Conservation (phyloP, 2,888 invertebrate species). For the Lapara coniferarum region DNA sequence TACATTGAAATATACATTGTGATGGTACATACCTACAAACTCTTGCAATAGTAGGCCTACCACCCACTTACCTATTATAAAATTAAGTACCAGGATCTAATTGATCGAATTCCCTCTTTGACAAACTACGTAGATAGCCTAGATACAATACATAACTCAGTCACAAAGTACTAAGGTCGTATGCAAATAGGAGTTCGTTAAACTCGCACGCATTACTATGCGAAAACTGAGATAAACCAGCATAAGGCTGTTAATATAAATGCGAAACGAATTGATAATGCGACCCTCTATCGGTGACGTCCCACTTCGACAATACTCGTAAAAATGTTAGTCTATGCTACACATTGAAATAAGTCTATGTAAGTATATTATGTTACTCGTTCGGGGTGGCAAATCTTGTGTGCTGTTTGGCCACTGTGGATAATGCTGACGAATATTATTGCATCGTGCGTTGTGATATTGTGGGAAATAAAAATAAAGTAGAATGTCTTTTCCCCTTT, state of each 20-base stretch:
- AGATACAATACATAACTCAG: slow-evolving; percentile 17
- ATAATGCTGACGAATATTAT: neutral
- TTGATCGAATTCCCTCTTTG: neutral
- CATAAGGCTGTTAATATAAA: slow-evolving; percentile 40
- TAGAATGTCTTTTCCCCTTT: too few species aligned
- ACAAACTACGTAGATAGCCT: neutral
- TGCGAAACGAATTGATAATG: slow-evolving; percentile 35
- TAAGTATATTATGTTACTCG: too few species aligned
- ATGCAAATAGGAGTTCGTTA: slow-evolving; percentile 50
- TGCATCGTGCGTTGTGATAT: too few species aligned
- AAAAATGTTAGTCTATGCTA: slow-evolving; percentile 23
- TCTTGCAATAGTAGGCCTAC: too few species aligned
- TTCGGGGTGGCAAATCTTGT: neutral
- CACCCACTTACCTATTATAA: too few species aligned
- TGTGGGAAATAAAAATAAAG: too few species aligned
- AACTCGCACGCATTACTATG: slow-evolving; percentile 47
- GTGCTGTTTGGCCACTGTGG: neutral
- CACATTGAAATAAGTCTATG: too few species aligned
- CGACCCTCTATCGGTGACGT: slow-evolving; percentile 26
- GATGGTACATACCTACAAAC: too few species aligned
- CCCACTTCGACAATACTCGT: slow-evolving; percentile 3
- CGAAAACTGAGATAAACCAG: slow-evolving; percentile 47
- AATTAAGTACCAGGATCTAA: too few species aligned
- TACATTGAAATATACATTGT: too few species aligned
- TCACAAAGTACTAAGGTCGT: slow-evolving; percentile 46